phyloP scores from a whole-genome alignment of 2,113 vertebrate species.

The Thryonomys swinderianus region DNA sequence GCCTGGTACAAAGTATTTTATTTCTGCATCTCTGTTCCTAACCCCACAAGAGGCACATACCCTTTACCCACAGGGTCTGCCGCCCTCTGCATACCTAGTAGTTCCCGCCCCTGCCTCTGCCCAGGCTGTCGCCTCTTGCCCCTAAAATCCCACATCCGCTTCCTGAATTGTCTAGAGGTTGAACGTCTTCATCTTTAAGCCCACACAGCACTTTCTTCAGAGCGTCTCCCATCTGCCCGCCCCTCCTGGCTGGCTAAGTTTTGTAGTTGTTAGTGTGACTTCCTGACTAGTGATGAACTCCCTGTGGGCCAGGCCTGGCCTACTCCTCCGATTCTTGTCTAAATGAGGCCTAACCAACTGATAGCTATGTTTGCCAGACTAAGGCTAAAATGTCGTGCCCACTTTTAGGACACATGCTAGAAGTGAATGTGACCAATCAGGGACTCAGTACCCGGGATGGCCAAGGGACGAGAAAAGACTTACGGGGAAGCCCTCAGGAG shows the following conservation, averaged over 20 bases:
- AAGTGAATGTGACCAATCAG: not conserved
- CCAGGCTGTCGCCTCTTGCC: not conserved
- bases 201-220: not conserved
- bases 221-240: not conserved
- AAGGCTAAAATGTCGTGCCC: not conserved
- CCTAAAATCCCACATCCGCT: not conserved
- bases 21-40: not conserved
- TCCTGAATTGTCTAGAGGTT: not conserved
- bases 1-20: fast-evolving
- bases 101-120: not conserved
- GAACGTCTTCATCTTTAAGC: not conserved
- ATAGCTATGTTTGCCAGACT: not conserved
- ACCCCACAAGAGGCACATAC: not conserved
- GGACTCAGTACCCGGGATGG: not conserved
- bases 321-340: not conserved
- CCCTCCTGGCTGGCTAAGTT: not conserved
- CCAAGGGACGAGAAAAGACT: not conserved
- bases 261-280: not conserved
- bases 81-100: fast-evolving
- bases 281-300: not conserved
- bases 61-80: fast-evolving
- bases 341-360: not conserved
- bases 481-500: fast-evolving
- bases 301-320: not conserved
- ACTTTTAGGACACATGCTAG: not conserved